Percentiles rank a stretch among this genome's conserved stretches.
phyloP scores from a whole-genome alignment of 2,888 invertebrate genomes.

The Megaustenia siamemsis region DNA sequence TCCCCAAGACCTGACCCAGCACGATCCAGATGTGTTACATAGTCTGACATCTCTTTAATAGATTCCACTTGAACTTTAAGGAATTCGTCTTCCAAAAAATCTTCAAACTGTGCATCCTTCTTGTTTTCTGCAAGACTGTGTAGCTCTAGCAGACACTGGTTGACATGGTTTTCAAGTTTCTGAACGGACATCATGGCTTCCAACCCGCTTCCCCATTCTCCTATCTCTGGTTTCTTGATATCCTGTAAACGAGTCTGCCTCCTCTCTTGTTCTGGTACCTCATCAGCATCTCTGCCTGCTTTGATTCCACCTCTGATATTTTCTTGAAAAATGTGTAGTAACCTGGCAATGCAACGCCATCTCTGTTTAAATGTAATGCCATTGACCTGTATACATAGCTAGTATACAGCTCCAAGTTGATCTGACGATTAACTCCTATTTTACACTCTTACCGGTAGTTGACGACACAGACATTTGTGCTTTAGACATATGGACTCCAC shows the following conservation, averaged over 20 bases:
- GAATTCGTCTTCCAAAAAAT: conserved; percentile 87
- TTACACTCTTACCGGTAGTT: conserved; percentile 77
- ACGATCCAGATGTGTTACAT: conserved; percentile 86
- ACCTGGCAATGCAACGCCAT: conserved; percentile 87
- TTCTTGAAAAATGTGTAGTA: conserved; percentile 86
- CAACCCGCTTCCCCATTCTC: conserved; percentile 86
- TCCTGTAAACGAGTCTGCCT: conserved; percentile 87
- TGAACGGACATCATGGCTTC: conserved; percentile 88
- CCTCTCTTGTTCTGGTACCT: conserved; percentile 86
- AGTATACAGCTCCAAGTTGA: conserved; percentile 78
- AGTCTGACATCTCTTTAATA: conserved; percentile 85
- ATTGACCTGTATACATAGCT: conserved; percentile 77
- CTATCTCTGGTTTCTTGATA: conserved; percentile 81
- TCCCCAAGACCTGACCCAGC: conserved; percentile 83
- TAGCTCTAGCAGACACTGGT: conserved; percentile 85
- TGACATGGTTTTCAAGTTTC: conserved; percentile 88
- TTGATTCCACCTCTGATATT: conserved; percentile 88
- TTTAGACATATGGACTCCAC: not conserved
- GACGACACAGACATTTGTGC: conserved; percentile 73
- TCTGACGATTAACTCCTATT: conserved; percentile 78
- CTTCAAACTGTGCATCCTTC: conserved; percentile 86
- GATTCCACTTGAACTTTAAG: conserved; percentile 81
- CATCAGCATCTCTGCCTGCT: conserved; percentile 86
- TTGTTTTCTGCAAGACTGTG: conserved; percentile 85
- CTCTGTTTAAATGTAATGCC: conserved; percentile 88